Percentiles rank a stretch among this genome's conserved stretches.
These are phyloP conservation scores for Zoanthus solanderi DNA, from an alignment of 92 coral and sea anemone species.

Conservation along the genomic window DNA sequence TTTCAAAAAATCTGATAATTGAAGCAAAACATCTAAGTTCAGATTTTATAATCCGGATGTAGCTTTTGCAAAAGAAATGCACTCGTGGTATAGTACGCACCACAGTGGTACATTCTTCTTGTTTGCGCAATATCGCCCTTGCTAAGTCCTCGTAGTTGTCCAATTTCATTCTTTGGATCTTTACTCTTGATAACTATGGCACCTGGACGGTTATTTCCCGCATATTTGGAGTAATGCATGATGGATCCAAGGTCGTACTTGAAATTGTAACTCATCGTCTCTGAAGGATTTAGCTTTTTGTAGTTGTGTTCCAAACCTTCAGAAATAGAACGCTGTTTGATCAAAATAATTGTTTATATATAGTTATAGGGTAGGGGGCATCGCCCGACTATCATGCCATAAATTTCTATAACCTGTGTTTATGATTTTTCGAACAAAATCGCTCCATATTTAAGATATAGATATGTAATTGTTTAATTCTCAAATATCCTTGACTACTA, in stretches of 20 bases:
- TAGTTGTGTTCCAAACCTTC: constrained; percentile 5
- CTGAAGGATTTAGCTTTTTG: constrained; percentile 3
- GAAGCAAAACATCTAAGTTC: too few relatives aligned
- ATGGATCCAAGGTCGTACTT: constrained; percentile 77
- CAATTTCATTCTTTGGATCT: constrained; percentile 53
- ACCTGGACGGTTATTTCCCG: constrained; percentile 67
- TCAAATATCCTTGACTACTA: too few relatives aligned
- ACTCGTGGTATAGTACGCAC: constrained; percentile 10
- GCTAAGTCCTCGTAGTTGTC: constrained; percentile 76
- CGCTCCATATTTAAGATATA: too few relatives aligned
- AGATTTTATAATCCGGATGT: too few relatives aligned
- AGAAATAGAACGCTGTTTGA: not conserved
- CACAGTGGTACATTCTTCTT: constrained; percentile 73
- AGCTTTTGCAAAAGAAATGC: too few relatives aligned
- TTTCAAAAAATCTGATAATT: too few relatives aligned
- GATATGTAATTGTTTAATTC: too few relatives aligned
- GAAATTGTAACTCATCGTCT: constrained; percentile 38
- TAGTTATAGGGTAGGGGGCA: too few relatives aligned
- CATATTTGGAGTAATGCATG: constrained; percentile 85
- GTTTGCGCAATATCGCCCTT: constrained; percentile 75
- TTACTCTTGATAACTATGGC: constrained; percentile 60
- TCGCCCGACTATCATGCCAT: too few relatives aligned
- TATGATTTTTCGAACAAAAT: too few relatives aligned
- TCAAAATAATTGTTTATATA: not conserved
- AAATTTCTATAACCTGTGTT: too few relatives aligned